These are phyloP conservation scores for Geophilus truncorum DNA, from an alignment of 2,888 invertebrate genomes.

Conservation along the genomic window DNA sequence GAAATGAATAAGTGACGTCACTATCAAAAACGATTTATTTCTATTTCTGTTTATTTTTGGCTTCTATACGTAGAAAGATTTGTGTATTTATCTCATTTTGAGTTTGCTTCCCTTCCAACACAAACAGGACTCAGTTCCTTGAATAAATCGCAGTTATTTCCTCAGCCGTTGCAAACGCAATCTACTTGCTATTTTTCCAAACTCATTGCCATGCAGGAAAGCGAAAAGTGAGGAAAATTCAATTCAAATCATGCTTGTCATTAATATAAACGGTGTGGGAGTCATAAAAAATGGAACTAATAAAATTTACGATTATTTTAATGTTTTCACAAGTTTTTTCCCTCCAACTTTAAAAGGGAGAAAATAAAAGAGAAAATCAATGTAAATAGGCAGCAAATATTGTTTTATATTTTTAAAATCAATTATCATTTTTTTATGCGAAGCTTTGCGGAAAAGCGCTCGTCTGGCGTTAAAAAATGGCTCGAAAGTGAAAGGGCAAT, in stretches of 20 bases:
- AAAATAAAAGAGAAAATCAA: background rate
- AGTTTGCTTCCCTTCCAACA: no score
- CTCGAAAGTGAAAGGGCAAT: background rate
- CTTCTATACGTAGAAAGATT: no score
- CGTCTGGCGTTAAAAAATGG: background rate
- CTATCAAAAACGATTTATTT: no score
- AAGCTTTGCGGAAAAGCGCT: background rate
- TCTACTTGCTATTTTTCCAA: background rate
- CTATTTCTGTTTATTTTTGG: no score
- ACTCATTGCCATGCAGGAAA: constrained; percentile 3
- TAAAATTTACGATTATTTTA: background rate
- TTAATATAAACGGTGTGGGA: background rate
- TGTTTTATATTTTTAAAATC: background rate
- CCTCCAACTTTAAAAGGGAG: background rate
- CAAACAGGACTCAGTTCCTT: no score
- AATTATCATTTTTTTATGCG: background rate
- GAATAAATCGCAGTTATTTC: background rate
- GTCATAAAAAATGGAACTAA: background rate
- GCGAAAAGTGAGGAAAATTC: background rate
- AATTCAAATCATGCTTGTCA: background rate
- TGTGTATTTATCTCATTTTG: no score
- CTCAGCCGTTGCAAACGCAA: background rate
- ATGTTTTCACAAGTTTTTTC: no score
- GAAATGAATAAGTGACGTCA: no score
- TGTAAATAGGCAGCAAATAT: background rate